These are phyloP conservation scores for Lagopus muta DNA, from an alignment of 2,113 vertebrate species.

Conservation along the genomic window DNA sequence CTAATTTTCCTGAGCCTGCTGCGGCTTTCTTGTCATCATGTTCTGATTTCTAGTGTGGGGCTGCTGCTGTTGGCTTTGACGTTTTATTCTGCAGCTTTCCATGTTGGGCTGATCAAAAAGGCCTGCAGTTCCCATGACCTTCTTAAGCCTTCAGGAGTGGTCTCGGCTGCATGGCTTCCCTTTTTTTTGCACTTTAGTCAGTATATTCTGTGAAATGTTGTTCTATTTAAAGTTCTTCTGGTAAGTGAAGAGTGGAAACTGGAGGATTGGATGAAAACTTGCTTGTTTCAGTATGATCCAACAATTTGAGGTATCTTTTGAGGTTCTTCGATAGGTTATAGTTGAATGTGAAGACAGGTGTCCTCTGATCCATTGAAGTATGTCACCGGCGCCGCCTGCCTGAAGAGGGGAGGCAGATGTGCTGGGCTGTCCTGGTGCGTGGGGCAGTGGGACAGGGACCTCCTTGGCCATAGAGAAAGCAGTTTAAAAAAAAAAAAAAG, in stretches of 20 bases:
- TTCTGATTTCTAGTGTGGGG: fast-evolving
- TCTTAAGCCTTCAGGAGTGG: not conserved
- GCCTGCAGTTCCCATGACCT: not conserved
- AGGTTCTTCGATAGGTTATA: not conserved
- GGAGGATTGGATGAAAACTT: not conserved
- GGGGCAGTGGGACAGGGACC: not conserved
- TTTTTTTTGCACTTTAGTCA: not conserved
- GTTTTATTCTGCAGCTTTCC: fast-evolving
- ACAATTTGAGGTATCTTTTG: not conserved
- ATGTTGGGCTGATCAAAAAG: fast-evolving
- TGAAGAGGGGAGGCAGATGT: not conserved
- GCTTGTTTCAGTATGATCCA: not conserved
- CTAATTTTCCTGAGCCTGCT: not conserved
- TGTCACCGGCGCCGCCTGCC: not conserved
- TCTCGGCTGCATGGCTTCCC: not conserved
- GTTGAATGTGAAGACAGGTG: not conserved
- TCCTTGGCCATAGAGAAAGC: not conserved
- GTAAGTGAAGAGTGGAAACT: not conserved
- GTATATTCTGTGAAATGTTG: fast-evolving
- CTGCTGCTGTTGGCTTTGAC: not conserved
- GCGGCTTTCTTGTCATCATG: fast-evolving
- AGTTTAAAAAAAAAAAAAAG: fast-evolving
- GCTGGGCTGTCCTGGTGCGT: not conserved
- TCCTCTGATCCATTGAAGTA: not conserved
- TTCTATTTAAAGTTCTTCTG: fast-evolving